Base-by-base conservation (phyloP, 2,888 invertebrate genomes). In the Pandemis heparana region DNA sequence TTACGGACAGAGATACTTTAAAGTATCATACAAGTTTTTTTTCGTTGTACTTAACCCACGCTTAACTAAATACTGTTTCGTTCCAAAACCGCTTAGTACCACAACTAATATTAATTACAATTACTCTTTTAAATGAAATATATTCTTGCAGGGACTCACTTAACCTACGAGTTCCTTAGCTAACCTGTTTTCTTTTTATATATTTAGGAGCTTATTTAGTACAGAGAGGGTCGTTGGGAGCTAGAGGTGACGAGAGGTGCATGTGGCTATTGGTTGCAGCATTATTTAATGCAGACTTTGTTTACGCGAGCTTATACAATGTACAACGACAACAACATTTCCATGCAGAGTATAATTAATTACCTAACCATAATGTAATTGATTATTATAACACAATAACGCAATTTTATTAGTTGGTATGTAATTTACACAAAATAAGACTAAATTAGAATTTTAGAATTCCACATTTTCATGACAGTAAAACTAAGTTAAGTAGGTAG, bases 41-140 rank as follows among this genome's bases (percentile, higher is more conserved):
- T 92, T 92, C 92, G 92, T 92, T 92, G 92, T 91, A 81, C 79
- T 80, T 77, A 91, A 92, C 91, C 92, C 90, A 91, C 90, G 82
- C 77, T 82, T 74, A 70, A 74, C 74, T 70, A 78, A 80, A 82
- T 81, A 79, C 76, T 80, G 79, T 80, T 79, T 80, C 73, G 70
- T 79, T 76, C 76, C 77, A 77, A 77, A 75, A 79, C 79, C 70
- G 70, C 76, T 73, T 76, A 77, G 70, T 77, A 79, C 70, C 75
- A 77, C 76, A 74, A 75, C 75, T 78, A 75, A 78, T 66, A 77
- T 74, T 79, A 79, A 77, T 74, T 75, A 75, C 78, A 64, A 51
- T 78, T 79, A 82, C 87, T 90, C 90, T 91, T 90, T 85, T 79
- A 89, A 91, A 89, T 91, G 90, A 91, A 92, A 91, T 90, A 83